phyloP scores from a whole-genome alignment of 2,797 vertebrate species.

The Antrozous pallidus region DNA sequence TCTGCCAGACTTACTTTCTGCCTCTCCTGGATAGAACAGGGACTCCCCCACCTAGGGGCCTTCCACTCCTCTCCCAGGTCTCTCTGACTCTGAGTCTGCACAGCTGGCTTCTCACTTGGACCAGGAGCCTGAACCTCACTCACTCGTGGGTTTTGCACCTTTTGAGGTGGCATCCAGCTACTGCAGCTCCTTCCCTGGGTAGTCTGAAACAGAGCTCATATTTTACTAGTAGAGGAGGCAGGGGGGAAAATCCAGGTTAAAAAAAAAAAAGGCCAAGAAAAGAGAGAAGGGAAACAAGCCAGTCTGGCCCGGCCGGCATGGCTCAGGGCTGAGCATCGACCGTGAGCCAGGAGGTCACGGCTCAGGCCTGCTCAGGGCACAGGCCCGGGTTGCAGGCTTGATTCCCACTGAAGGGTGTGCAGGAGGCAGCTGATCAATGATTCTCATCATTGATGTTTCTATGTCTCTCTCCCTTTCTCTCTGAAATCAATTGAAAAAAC shows the following conservation, averaged over 20 bases:
- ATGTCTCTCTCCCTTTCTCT: too few species aligned
- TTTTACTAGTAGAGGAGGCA: neutral
- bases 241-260: neutral
- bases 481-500: too few species aligned
- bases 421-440: too few species aligned
- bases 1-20: slow-evolving; percentile 27
- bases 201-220: neutral
- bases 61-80: neutral
- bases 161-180: neutral
- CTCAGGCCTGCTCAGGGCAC: too few species aligned
- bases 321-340: too few species aligned
- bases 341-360: too few species aligned
- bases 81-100: neutral
- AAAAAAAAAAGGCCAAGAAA: neutral
- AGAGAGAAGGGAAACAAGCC: neutral
- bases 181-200: neutral
- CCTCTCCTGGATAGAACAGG: slow-evolving; percentile 6
- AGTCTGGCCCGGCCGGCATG: neutral
- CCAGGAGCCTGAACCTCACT: neutral
- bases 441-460: too few species aligned
- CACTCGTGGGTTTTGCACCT: neutral
- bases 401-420: too few species aligned
- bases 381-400: too few species aligned
- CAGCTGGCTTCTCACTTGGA: neutral
- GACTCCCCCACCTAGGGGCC: slow-evolving; percentile 7